Conservation (phyloP, 2,797 vertebrate genomes). For the Chloroceryle inda region DNA sequence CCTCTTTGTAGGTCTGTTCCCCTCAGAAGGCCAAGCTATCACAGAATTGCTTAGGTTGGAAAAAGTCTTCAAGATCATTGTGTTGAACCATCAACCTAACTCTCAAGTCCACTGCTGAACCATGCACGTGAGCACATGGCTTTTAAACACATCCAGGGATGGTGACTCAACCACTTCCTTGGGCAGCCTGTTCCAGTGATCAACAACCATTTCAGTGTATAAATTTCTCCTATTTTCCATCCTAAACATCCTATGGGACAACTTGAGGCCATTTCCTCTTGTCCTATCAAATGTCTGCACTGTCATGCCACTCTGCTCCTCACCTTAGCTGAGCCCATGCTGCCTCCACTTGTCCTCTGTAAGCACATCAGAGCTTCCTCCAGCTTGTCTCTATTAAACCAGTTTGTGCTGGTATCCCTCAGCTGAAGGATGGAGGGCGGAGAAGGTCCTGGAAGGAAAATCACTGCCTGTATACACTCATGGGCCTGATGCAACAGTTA, state of each 20-base stretch:
- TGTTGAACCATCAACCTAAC: too few species aligned
- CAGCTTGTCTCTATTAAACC: background rate
- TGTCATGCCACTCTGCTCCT: fast-evolving
- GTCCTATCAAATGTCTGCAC: background rate
- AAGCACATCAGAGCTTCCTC: background rate
- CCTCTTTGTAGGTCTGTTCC: background rate
- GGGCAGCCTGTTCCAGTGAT: too few species aligned
- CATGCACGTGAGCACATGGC: too few species aligned
- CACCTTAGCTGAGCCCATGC: background rate
- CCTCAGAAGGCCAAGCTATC: background rate
- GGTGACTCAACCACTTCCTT: too few species aligned
- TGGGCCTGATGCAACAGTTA: background rate
- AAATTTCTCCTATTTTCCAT: too few species aligned
- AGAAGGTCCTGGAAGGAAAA: background rate
- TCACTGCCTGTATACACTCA: background rate
- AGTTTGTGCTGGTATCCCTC: background rate
- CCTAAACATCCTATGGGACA: too few species aligned
- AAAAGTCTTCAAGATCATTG: too few species aligned
- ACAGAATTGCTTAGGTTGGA: too few species aligned
- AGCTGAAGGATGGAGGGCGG: background rate
- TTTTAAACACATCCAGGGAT: too few species aligned
- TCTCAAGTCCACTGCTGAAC: too few species aligned
- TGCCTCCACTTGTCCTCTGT: background rate
- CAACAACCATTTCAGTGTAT: too few species aligned
- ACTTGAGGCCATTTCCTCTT: too few species aligned